These are phyloP conservation scores for Hypomecis punctinalis DNA, from an alignment of 2,888 invertebrate genomes.

Conservation along the genomic window DNA sequence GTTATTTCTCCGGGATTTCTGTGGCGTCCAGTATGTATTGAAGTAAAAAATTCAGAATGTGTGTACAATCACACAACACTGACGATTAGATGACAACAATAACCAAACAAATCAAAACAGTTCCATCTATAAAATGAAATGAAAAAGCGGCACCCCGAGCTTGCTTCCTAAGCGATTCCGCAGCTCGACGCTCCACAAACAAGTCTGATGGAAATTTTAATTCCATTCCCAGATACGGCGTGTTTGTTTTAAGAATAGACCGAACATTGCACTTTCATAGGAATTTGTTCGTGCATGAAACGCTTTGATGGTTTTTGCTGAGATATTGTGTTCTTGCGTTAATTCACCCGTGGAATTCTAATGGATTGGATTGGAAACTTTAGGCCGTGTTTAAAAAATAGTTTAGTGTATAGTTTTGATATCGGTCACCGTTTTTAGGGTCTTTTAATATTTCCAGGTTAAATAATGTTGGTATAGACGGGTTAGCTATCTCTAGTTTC, in stretches of 20 bases:
- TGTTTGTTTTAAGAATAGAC: conserved; percentile 58
- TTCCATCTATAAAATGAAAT: conserved; percentile 7
- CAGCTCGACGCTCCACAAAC: conserved; percentile 51
- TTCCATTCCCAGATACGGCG: conserved; percentile 48
- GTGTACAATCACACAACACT: too few species aligned
- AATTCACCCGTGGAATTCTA: conserved; percentile 1
- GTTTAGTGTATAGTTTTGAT: too few species aligned
- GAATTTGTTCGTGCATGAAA: conserved; percentile 38
- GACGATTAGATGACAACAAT: too few species aligned
- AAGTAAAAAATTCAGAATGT: too few species aligned
- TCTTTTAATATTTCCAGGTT: too few species aligned
- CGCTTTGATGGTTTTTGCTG: conserved; percentile 29
- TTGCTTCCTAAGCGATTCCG: conserved; percentile 23
- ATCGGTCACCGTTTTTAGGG: too few species aligned
- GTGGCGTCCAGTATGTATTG: too few species aligned
- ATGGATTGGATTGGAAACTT: conserved; percentile 14
- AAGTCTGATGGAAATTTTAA: conserved; percentile 65
- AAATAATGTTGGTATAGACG: too few species aligned
- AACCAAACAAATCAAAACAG: too few species aligned
- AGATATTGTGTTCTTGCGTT: conserved; percentile 20
- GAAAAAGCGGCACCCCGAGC: not conserved
- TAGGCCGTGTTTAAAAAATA: not conserved
- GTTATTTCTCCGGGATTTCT: too few species aligned
- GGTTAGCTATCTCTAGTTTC: too few species aligned
- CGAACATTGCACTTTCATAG: conserved; percentile 51